Evolutionary conservation across 1,140 invertebrate species (phyloP).

Genomic region (Dendrolimus punctatus): DNA sequence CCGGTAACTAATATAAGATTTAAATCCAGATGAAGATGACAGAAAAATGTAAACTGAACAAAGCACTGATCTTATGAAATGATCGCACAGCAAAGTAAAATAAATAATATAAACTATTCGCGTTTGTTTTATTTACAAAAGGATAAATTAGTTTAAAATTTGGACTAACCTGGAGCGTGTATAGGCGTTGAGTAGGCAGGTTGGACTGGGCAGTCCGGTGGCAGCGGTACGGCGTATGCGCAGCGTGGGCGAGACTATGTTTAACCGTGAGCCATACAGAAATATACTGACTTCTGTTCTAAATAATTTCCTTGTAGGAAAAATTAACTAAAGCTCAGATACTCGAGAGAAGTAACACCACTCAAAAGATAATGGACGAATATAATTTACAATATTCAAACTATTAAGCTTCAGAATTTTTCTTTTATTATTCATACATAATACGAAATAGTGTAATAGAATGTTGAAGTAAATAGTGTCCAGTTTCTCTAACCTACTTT

Average conservation of each 20-base stretch:
- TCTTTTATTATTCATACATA: too few relatives aligned
- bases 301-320: conserved; percentile 49
- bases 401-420: too few relatives aligned
- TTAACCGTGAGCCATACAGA: conserved; percentile 63
- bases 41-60: conserved; percentile 10
- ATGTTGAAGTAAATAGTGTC: too few relatives aligned
- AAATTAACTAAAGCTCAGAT: conserved; percentile 16
- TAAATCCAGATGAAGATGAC: conserved; percentile 6
- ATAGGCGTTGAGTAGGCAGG: conserved; percentile 44
- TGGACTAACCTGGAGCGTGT: conserved; percentile 59
- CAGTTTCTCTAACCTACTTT: too few relatives aligned
- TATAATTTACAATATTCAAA: too few relatives aligned
- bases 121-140: conserved; percentile 24
- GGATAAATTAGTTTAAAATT: conserved; percentile 15
- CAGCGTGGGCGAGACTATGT: conserved; percentile 61
- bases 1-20: conserved; percentile 14
- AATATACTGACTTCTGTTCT: conserved; percentile 67
- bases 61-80: background rate
- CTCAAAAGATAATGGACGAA: background rate
- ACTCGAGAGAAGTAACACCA: conserved; percentile 9
- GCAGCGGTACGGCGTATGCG: conserved; percentile 27
- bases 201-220: conserved; percentile 40
- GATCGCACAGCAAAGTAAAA: conserved; percentile 22
- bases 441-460: too few relatives aligned
- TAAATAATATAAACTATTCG: conserved; percentile 21